Percentiles rank a stretch among this genome's conserved stretches.
phyloP scores from a whole-genome alignment of 2,797 vertebrate species.

The Megaceryle alcyon region DNA sequence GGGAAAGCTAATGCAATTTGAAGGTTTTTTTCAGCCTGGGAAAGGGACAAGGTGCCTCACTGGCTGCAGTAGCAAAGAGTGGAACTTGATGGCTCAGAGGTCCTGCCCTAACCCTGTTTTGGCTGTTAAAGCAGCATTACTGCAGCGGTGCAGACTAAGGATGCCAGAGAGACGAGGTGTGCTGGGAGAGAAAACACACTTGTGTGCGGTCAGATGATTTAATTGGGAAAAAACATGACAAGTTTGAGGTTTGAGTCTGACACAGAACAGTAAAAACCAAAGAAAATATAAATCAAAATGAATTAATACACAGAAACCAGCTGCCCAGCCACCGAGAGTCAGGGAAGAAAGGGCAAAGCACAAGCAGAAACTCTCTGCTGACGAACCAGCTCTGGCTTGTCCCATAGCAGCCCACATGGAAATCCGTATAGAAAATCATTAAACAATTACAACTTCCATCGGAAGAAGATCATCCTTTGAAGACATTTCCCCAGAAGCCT shows the following conservation, averaged over 20 bases:
- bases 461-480: conserved; percentile 44
- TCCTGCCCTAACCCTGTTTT: not conserved
- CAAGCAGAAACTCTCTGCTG: not conserved
- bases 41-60: not conserved
- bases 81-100: not conserved
- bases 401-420: not conserved
- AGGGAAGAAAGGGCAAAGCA: not conserved
- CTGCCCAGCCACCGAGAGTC: not conserved
- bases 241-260: not conserved
- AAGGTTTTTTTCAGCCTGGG: not conserved
- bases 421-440: conserved; percentile 57
- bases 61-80: not conserved
- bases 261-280: not conserved
- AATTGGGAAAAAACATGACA: not conserved
- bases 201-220: not conserved
- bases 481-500: conserved; percentile 39
- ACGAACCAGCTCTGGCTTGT: not conserved
- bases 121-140: not conserved
- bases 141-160: not conserved
- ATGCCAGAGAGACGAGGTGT: not conserved
- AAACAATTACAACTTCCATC: conserved; percentile 45
- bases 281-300: not conserved
- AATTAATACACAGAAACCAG: not conserved
- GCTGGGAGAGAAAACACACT: not conserved
- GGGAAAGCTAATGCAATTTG: not conserved